Percentiles rank a stretch among this genome's conserved stretches.
phyloP scores from a whole-genome alignment of 2,113 vertebrate genomes.

The Brachyistius frenatus region DNA sequence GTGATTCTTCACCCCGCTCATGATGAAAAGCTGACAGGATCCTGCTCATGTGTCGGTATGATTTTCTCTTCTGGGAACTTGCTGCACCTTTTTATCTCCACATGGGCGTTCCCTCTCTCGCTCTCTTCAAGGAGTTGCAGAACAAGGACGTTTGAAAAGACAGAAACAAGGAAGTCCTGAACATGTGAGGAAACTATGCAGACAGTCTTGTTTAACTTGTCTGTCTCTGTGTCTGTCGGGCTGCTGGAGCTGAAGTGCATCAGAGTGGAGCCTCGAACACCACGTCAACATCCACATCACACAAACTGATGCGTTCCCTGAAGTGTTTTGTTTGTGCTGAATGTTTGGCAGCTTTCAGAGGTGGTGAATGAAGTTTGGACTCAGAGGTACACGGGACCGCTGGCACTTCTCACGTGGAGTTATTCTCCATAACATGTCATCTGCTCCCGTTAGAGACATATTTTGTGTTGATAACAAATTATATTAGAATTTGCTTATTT shows the following conservation, averaged over 20 bases:
- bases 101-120: slow-evolving; percentile 7
- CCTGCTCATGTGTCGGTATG: background rate
- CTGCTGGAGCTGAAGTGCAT: background rate
- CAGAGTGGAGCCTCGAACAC: background rate
- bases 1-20: background rate
- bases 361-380: too few species aligned
- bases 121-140: too few species aligned
- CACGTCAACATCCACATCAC: background rate
- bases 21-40: slow-evolving; percentile 10
- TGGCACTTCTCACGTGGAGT: too few species aligned
- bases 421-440: too few species aligned
- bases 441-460: too few species aligned
- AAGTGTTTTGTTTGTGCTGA: background rate
- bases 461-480: too few species aligned
- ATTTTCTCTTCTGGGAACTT: background rate
- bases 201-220: background rate
- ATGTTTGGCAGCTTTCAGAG: background rate
- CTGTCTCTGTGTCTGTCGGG: background rate
- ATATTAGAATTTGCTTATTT: too few species aligned
- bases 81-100: background rate
- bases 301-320: background rate
- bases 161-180: background rate
- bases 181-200: background rate
- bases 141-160: background rate
- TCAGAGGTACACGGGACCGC: too few species aligned